Percentiles rank a stretch among this genome's conserved stretches.
Evolutionary conservation across 2,888 invertebrate species (phyloP).

Genomic region (Vanessa cardui): DNA sequence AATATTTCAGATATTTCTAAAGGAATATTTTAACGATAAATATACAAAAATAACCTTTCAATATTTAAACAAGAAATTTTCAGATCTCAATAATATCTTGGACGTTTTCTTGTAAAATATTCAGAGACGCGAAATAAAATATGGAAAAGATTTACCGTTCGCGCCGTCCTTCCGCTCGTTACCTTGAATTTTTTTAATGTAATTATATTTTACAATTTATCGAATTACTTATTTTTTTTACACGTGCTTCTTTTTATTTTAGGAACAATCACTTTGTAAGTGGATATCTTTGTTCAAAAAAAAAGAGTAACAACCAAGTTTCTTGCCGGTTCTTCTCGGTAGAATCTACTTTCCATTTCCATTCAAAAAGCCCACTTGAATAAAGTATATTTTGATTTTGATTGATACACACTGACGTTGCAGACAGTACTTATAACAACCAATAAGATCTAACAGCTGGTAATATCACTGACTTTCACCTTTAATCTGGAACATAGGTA

Average conservation of each 20-base stretch:
- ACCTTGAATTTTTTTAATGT: constrained; percentile 13
- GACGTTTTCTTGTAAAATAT: constrained; percentile 19
- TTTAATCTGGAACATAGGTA: no score
- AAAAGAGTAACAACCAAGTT: no score
- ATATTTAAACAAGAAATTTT: constrained; percentile 7
- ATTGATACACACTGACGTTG: no score
- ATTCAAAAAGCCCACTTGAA: no score
- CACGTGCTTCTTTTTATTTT: neutral
- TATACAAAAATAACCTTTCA: constrained; percentile 4
- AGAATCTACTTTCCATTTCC: no score
- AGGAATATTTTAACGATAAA: neutral
- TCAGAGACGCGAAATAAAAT: constrained; percentile 23
- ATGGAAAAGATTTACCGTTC: constrained; percentile 15
- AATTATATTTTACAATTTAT: constrained; percentile 14
- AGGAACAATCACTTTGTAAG: neutral
- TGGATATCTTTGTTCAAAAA: neutral
- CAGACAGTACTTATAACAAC: no score
- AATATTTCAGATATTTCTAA: no score
- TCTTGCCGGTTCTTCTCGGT: no score
- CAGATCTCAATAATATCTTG: constrained; percentile 12
- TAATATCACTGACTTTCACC: no score
- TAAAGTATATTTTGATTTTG: no score
- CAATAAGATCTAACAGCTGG: no score
- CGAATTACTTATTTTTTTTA: constrained; percentile 6
- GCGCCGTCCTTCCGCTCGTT: constrained; percentile 7